Percentiles rank a stretch among this genome's conserved stretches.
These are phyloP conservation scores for Coracias cyanogaster DNA, from an alignment of 2,797 vertebrate genomes.

Conservation along the genomic window DNA sequence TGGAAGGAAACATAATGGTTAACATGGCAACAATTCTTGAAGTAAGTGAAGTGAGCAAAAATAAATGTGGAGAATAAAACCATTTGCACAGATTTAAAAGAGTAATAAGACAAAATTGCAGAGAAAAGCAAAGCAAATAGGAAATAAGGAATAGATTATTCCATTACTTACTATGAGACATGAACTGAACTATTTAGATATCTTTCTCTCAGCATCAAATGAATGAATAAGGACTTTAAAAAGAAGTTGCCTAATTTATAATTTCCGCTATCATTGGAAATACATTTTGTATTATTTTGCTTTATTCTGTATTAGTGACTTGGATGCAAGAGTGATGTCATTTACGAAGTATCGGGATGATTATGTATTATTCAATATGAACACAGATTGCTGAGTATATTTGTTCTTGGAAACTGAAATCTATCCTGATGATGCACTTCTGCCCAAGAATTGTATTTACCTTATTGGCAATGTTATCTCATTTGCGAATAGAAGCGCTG, in stretches of 20 bases:
- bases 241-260: not conserved
- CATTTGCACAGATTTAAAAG: not conserved
- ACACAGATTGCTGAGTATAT: not conserved
- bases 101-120: not conserved
- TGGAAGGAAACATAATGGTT: not conserved
- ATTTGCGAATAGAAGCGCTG: not conserved
- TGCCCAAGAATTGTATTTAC: not conserved
- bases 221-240: not conserved
- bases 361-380: not conserved
- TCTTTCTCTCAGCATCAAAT: not conserved
- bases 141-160: not conserved
- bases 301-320: not conserved
- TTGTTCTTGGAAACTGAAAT: not conserved
- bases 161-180: not conserved
- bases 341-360: not conserved
- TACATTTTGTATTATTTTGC: not conserved
- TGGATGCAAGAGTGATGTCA: not conserved
- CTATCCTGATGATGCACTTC: not conserved
- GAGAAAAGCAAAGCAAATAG: not conserved
- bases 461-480: not conserved
- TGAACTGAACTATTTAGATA: not conserved
- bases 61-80: not conserved
- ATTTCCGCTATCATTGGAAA: not conserved
- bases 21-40: not conserved
- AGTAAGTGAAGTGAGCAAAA: constrained; percentile 6